Percentiles rank a stretch among this genome's conserved stretches.
Evolutionary conservation across 2,113 vertebrate species (phyloP).

Genomic region (Sinosuthora webbiana): DNA sequence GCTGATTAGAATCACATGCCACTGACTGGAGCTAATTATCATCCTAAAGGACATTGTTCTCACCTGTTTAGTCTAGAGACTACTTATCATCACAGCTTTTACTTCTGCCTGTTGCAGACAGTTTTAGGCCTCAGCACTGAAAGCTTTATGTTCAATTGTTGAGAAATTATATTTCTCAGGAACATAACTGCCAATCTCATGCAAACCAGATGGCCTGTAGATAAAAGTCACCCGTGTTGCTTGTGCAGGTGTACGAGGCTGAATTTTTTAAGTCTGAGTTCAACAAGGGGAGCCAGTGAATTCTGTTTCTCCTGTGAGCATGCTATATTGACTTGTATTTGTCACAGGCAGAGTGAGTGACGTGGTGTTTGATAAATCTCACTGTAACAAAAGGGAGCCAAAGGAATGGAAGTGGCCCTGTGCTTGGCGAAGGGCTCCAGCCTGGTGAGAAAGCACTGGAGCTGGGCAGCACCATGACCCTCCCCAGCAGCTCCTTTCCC

Average conservation of each 20-base stretch:
- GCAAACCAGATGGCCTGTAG: background rate
- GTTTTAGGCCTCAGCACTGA: background rate
- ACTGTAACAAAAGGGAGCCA: background rate
- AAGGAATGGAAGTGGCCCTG: background rate
- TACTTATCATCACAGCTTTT: background rate
- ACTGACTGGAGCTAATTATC: background rate
- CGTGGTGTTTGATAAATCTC: background rate
- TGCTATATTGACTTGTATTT: background rate
- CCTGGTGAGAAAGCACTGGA: background rate
- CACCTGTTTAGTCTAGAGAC: background rate
- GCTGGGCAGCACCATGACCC: fast-evolving
- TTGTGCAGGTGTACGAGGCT: background rate
- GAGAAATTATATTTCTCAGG: background rate
- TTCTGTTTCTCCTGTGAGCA: background rate
- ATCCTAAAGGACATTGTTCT: background rate
- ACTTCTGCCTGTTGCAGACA: background rate
- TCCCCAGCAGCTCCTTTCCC: background rate
- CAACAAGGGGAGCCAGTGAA: background rate
- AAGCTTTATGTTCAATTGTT: background rate
- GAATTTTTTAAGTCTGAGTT: background rate
- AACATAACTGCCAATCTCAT: background rate
- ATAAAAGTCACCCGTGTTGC: background rate
- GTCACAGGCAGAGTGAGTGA: background rate
- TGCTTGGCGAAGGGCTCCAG: background rate
- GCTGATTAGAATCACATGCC: background rate